These are phyloP conservation scores for Poicephalus gulielmi DNA, from an alignment of 2,113 vertebrate genomes.

Conservation along the genomic window DNA sequence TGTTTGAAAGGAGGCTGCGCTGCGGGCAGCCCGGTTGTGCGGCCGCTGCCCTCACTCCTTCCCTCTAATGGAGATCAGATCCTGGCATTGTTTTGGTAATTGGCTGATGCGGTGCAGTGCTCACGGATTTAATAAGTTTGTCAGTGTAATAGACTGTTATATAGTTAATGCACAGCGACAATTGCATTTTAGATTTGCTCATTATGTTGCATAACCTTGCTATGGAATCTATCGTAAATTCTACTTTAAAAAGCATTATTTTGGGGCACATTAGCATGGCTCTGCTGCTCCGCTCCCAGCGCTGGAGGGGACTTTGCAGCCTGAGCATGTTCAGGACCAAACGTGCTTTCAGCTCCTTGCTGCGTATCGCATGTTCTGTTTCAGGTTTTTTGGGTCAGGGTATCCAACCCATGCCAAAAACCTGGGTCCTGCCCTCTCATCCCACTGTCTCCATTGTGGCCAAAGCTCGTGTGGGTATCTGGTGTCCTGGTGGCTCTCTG, in stretches of 20 bases:
- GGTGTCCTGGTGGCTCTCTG: not conserved
- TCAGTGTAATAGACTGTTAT: slow-evolving; percentile 50
- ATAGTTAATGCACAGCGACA: slow-evolving; percentile 57
- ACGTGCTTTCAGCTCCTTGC: not conserved
- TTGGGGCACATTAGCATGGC: not conserved
- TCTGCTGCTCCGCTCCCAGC: not conserved
- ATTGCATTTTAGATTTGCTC: slow-evolving; percentile 58
- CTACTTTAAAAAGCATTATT: slow-evolving; percentile 41
- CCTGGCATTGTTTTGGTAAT: slow-evolving; percentile 20
- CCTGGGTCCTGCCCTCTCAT: not conserved
- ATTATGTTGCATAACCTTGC: slow-evolving; percentile 55
- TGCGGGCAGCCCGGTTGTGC: not conserved
- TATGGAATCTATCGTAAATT: slow-evolving; percentile 28
- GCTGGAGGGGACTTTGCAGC: not conserved
- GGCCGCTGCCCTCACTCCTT: not conserved
- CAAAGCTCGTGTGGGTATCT: not conserved
- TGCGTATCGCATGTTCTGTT: not conserved
- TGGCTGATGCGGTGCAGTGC: slow-evolving; percentile 47
- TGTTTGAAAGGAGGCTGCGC: not conserved
- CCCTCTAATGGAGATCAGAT: slow-evolving; percentile 2
- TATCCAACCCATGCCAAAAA: not conserved
- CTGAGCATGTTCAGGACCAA: not conserved
- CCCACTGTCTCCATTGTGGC: fast-evolving
- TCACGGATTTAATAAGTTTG: slow-evolving; percentile 65
- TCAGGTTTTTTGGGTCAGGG: not conserved